phyloP scores from a whole-genome alignment of 2,113 vertebrate genomes.

The Xiphophorus couchianus region DNA sequence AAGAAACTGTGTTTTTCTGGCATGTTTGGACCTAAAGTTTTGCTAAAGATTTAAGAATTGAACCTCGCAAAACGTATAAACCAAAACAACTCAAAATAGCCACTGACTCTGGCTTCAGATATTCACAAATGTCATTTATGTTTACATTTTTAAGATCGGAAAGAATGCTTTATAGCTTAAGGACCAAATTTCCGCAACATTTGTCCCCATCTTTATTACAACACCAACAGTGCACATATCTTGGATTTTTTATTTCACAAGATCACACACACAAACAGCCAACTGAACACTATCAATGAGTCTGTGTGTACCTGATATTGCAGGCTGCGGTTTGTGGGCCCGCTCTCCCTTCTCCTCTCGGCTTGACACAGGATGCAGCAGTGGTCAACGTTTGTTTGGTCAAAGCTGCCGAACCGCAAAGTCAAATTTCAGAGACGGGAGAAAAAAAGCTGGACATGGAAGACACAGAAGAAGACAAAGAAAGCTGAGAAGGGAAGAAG shows the following conservation, averaged over 20 bases:
- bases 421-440: slow-evolving; percentile 43
- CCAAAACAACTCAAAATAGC: too few relatives aligned
- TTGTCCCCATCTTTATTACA: too few relatives aligned
- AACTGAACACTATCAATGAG: neutral
- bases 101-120: too few relatives aligned
- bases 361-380: slow-evolving; percentile 18
- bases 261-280: neutral
- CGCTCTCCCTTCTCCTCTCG: neutral
- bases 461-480: slow-evolving; percentile 10
- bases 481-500: slow-evolving; percentile 13
- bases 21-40: too few relatives aligned
- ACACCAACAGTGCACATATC: neutral
- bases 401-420: slow-evolving; percentile 24
- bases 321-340: slow-evolving; percentile 27
- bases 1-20: too few relatives aligned
- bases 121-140: too few relatives aligned
- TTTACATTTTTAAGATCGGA: too few relatives aligned
- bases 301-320: slow-evolving; percentile 13
- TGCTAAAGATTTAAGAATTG: too few relatives aligned
- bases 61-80: too few relatives aligned
- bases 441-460: neutral
- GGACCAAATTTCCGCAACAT: too few relatives aligned
- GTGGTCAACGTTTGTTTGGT: slow-evolving; percentile 52
- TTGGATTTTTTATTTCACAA: neutral
- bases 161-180: too few relatives aligned